phyloP scores from a whole-genome alignment of 2,888 invertebrate species.

The Amblyjoppa proteus region DNA sequence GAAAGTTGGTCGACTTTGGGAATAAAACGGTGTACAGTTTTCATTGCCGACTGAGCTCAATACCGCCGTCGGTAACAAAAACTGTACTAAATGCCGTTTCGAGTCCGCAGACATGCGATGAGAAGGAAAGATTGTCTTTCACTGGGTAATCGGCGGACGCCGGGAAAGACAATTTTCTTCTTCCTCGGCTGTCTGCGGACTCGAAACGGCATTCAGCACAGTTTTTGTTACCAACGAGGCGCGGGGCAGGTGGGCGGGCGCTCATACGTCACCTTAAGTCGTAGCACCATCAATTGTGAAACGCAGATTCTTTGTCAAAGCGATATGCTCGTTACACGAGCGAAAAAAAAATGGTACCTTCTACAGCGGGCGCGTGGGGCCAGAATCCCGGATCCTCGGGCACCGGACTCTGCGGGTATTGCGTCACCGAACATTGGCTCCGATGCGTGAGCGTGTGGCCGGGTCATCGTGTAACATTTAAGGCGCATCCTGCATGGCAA shows the following conservation, averaged over 20 bases:
- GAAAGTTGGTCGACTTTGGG: no score
- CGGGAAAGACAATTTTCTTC: no score
- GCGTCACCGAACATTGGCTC: constrained; percentile 56
- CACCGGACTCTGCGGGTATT: constrained; percentile 48
- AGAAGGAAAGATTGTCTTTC: no score
- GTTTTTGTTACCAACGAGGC: background rate
- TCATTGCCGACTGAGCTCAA: no score
- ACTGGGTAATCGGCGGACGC: no score
- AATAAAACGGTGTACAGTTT: no score
- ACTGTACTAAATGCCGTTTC: no score
- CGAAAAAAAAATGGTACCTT: constrained; percentile 13
- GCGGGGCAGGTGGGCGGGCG: no score
- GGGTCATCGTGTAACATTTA: constrained; percentile 65
- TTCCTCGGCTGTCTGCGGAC: no score
- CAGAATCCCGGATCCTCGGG: constrained; percentile 61
- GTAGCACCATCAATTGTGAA: background rate
- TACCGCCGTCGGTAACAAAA: no score
- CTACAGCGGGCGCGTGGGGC: constrained; percentile 7
- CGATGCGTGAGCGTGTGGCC: constrained; percentile 59
- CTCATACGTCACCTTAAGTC: background rate
- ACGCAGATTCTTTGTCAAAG: background rate
- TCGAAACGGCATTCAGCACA: background rate
- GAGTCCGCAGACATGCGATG: no score
- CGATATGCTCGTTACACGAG: background rate
- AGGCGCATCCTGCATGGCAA: constrained; percentile 53